Evolutionary conservation across 2,888 invertebrate species (phyloP).

Genomic region (Dendrolimus pini): DNA sequence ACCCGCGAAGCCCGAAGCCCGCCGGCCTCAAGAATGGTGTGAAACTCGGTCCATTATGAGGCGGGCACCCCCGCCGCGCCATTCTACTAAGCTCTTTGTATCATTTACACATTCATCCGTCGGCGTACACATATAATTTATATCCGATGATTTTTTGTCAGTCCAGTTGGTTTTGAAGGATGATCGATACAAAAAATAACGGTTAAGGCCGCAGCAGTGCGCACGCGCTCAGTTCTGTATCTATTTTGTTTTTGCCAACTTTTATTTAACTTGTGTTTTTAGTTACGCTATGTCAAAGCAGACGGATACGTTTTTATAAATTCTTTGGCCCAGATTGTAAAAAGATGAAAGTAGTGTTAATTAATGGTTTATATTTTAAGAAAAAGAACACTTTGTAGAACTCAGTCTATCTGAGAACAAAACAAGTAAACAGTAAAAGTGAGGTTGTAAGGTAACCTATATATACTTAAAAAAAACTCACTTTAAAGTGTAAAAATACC

Average conservation of each 20-base stretch:
- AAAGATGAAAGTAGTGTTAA: too few species aligned
- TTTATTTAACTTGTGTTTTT: too few species aligned
- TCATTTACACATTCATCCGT: slow-evolving; percentile 20
- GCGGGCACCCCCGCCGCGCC: slow-evolving; percentile 51
- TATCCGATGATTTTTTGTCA: slow-evolving; percentile 45
- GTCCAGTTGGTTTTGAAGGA: slow-evolving; percentile 42
- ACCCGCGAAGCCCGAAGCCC: slow-evolving; percentile 42
- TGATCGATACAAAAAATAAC: slow-evolving; percentile 33
- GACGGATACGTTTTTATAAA: too few species aligned
- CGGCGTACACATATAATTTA: slow-evolving; percentile 52
- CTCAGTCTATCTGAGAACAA: too few species aligned
- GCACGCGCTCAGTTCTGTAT: neutral
- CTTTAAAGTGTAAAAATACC: too few species aligned
- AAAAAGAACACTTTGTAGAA: too few species aligned
- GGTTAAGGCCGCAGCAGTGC: neutral
- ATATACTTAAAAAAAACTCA: too few species aligned
- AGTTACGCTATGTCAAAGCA: too few species aligned
- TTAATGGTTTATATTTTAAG: too few species aligned
- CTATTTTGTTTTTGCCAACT: neutral
- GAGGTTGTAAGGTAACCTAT: too few species aligned
- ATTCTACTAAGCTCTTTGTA: slow-evolving; percentile 49
- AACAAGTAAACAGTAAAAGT: too few species aligned
- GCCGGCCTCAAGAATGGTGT: slow-evolving; percentile 36
- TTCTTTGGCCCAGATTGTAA: too few species aligned
- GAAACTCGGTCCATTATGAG: slow-evolving; percentile 49